Conservation (phyloP, 2,888 invertebrate genomes). For the Scotopteryx bipunctaria region DNA sequence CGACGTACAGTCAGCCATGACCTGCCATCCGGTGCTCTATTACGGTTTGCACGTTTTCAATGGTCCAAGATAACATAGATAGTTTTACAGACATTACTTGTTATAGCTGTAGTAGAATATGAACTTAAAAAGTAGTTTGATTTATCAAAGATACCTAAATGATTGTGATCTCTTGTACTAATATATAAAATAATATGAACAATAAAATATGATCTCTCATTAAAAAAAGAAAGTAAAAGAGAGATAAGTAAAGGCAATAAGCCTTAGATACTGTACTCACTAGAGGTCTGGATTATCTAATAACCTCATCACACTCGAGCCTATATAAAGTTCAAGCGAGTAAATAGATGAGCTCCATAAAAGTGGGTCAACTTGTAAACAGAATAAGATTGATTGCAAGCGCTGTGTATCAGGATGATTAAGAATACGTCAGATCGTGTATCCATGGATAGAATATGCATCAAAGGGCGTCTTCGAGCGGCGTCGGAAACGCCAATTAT, state of each 20-base stretch:
- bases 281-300: no score
- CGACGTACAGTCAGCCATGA: slow-evolving; percentile 49
- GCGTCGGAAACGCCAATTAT: slow-evolving; percentile 63
- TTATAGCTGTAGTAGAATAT: no score
- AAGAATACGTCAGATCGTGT: slow-evolving; percentile 8
- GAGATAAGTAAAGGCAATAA: no score
- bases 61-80: slow-evolving; percentile 28
- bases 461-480: slow-evolving; percentile 18
- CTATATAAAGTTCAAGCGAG: not conserved
- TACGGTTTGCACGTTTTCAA: slow-evolving; percentile 36
- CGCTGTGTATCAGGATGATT: slow-evolving; percentile 1
- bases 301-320: no score
- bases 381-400: slow-evolving; percentile 17
- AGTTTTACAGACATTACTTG: slow-evolving; percentile 6
- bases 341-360: not conserved
- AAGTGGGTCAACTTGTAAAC: slow-evolving; percentile 7
- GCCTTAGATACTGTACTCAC: no score
- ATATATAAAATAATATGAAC: no score
- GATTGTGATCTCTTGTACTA: no score
- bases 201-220: no score
- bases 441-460: slow-evolving; percentile 6
- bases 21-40: slow-evolving; percentile 51
- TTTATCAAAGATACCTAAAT: no score
- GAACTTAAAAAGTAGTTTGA: no score
- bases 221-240: no score